These are phyloP conservation scores for Gambelia wislizenii DNA, from an alignment of 2,797 vertebrate species.

Conservation along the genomic window DNA sequence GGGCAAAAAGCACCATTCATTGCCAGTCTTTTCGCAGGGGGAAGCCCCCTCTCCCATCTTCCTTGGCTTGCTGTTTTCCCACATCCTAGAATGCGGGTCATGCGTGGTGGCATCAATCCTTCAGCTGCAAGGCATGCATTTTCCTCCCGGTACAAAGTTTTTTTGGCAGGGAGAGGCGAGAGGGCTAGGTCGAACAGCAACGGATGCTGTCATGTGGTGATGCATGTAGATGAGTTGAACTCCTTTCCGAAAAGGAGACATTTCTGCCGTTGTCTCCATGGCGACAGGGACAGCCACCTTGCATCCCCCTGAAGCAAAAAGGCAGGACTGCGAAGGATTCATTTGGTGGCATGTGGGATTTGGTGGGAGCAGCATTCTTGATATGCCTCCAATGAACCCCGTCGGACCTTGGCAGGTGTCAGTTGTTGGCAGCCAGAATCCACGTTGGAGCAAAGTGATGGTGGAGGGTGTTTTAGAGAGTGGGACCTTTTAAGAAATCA, in stretches of 20 bases:
- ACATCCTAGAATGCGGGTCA: neutral
- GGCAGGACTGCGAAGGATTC: neutral
- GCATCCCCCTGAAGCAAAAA: neutral
- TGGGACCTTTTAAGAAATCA: too few species aligned
- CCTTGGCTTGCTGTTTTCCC: too few species aligned
- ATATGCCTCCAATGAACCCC: neutral
- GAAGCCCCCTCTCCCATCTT: too few species aligned
- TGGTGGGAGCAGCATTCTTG: neutral
- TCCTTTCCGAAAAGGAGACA: neutral
- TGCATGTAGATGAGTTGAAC: neutral
- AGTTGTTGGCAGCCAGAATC: neutral
- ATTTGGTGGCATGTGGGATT: neutral
- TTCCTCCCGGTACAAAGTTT: neutral
- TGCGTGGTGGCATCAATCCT: neutral
- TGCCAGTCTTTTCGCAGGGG: neutral
- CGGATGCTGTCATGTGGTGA: neutral
- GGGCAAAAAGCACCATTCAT: neutral
- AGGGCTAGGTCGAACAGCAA: neutral
- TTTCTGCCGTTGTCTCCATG: neutral
- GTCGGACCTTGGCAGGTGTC: neutral
- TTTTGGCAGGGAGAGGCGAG: neutral
- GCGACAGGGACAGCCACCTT: neutral
- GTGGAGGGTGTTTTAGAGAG: neutral
- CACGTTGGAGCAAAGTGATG: neutral
- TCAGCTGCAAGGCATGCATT: neutral